These are phyloP conservation scores for Drosophila albomicans DNA, from an alignment of 1,140 invertebrate species.

Conservation along the genomic window DNA sequence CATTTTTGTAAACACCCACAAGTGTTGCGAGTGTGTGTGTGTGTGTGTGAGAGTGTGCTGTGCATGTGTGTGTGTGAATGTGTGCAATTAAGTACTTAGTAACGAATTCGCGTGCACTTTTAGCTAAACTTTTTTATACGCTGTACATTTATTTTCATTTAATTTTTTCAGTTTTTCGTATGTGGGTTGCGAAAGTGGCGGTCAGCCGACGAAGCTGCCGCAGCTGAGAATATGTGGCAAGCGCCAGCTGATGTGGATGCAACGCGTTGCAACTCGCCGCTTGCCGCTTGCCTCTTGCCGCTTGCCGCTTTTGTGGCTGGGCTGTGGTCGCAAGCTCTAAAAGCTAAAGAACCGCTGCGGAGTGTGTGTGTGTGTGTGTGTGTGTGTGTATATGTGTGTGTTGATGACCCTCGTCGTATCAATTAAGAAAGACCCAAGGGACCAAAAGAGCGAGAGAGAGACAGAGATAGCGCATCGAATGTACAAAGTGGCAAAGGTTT, in stretches of 20 bases:
- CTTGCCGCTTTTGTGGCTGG: conserved; percentile 40
- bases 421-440: conserved; percentile 43
- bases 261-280: no score
- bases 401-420: conserved; percentile 6
- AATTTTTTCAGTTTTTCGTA: neutral
- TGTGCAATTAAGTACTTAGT: conserved; percentile 39
- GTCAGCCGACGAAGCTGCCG: conserved; percentile 24
- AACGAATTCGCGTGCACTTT: conserved; percentile 31
- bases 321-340: conserved; percentile 69
- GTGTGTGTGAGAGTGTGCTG: no score
- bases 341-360: conserved; percentile 62
- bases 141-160: no score
- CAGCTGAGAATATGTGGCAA: conserved; percentile 12
- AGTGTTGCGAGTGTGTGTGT: no score
- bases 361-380: neutral
- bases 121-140: conserved; percentile 26
- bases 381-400: neutral
- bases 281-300: conserved; percentile 28
- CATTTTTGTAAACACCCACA: no score
- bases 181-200: conserved; percentile 39
- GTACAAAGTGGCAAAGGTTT: conserved; percentile 40
- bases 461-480: conserved; percentile 23
- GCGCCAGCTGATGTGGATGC: no score
- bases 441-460: conserved; percentile 7
- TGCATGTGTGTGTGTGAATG: neutral